phyloP scores from a whole-genome alignment of 2,888 invertebrate genomes.

The Busseola fusca region DNA sequence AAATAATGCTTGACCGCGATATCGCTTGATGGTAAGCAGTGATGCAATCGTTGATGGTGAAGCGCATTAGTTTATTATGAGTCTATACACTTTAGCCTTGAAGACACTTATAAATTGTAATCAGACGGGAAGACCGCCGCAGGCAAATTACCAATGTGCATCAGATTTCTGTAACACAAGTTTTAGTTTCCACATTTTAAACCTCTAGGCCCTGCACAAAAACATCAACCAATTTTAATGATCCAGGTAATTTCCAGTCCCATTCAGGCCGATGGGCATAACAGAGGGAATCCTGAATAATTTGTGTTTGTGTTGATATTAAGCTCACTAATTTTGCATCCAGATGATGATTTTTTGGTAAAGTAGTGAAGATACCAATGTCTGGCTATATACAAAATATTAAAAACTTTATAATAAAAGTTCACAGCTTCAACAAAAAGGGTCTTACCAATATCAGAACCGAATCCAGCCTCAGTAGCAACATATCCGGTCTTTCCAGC shows the following conservation, averaged over 20 bases:
- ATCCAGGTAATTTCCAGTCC: neutral
- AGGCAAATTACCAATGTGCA: too few relatives aligned
- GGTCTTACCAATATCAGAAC: constrained; percentile 96
- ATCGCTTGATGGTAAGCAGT: too few relatives aligned
- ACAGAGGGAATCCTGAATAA: neutral
- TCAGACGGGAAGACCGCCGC: too few relatives aligned
- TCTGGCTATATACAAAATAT: neutral
- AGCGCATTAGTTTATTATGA: too few relatives aligned
- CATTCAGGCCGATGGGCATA: neutral
- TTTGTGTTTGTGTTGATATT: neutral
- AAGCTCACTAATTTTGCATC: too few relatives aligned
- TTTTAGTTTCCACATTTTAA: neutral
- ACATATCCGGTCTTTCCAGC: constrained; percentile 97
- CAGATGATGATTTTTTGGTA: neutral
- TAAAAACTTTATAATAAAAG: neutral
- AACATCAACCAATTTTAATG: neutral
- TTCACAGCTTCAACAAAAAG: neutral
- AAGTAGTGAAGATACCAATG: neutral
- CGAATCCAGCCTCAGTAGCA: constrained; percentile 99
- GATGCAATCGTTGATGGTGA: too few relatives aligned
- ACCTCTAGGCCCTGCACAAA: too few relatives aligned
- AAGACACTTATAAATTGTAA: too few relatives aligned
- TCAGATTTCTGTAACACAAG: neutral
- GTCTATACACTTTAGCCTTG: too few relatives aligned
- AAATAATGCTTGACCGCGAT: too few relatives aligned